A percentile compares a stretch with the other conserved stretches of the same genome.
Evolutionary conservation across 2,113 vertebrate genomes (phyloP).

Genomic region (Notarius quadriscutis): DNA sequence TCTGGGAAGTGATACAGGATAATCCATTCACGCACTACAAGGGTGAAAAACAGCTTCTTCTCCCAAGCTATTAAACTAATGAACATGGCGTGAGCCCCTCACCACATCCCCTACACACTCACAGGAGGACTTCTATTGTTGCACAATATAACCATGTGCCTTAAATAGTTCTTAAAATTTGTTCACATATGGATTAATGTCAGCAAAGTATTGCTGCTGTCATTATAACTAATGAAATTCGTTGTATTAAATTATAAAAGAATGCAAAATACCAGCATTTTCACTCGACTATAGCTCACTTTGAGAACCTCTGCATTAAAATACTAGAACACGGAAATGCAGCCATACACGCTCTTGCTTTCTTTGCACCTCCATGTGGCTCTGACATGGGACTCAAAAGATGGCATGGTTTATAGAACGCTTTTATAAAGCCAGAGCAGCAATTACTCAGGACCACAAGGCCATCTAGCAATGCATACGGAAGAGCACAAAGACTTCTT

Average conservation of each 20-base stretch:
- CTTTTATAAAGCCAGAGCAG: neutral
- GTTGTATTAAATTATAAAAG: neutral
- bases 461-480: neutral
- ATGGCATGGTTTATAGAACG: neutral
- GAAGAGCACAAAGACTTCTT: neutral
- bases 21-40: too few species aligned
- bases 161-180: too few species aligned
- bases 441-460: neutral
- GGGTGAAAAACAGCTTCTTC: too few species aligned
- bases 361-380: neutral
- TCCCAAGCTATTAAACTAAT: too few species aligned
- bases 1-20: too few species aligned
- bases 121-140: too few species aligned
- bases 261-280: neutral
- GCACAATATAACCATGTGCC: too few species aligned
- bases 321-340: too few species aligned
- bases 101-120: too few species aligned
- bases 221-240: neutral
- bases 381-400: neutral
- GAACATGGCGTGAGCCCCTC: too few species aligned
- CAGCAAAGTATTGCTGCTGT: neutral
- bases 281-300: neutral
- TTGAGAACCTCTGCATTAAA: too few species aligned
- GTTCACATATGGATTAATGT: too few species aligned
- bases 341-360: neutral